These are phyloP conservation scores for Gambusia yucatana DNA, from an alignment of 2,797 vertebrate genomes.

Conservation along the genomic window DNA sequence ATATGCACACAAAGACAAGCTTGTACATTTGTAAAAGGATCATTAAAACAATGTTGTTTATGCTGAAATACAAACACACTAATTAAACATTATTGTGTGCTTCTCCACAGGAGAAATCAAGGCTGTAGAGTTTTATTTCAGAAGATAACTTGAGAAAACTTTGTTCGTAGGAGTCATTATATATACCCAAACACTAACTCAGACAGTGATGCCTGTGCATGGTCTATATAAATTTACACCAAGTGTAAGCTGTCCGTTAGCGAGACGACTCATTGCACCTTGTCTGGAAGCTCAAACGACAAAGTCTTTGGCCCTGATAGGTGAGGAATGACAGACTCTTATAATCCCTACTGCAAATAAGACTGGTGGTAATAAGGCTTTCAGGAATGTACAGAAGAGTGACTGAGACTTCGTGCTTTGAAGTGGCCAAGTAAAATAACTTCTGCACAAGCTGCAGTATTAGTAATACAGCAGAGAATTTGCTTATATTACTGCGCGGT, in stretches of 20 bases:
- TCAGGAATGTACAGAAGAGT: slow-evolving; percentile 44
- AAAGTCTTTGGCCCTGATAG: slow-evolving; percentile 71
- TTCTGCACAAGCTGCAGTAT: slow-evolving; percentile 35
- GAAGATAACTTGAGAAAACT: slow-evolving; percentile 33
- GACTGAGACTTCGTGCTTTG: slow-evolving; percentile 33
- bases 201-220: slow-evolving; percentile 17
- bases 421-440: slow-evolving; percentile 56
- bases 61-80: slow-evolving; percentile 54
- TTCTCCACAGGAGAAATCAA: slow-evolving; percentile 47
- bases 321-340: slow-evolving; percentile 65
- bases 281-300: slow-evolving; percentile 54
- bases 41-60: slow-evolving; percentile 63
- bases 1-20: slow-evolving; percentile 9
- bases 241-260: slow-evolving; percentile 47
- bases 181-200: slow-evolving; percentile 23
- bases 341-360: slow-evolving; percentile 63
- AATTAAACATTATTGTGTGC: slow-evolving; percentile 56
- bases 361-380: slow-evolving; percentile 56
- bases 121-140: slow-evolving; percentile 37
- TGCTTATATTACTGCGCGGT: slow-evolving; percentile 30
- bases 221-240: slow-evolving; percentile 20
- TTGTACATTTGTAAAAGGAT: slow-evolving; percentile 59
- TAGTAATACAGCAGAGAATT: slow-evolving; percentile 44
- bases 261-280: slow-evolving; percentile 62
- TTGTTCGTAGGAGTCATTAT: slow-evolving; percentile 44